Base-by-base conservation (phyloP, 2,797 vertebrate species). In the Sebastes kiyomatsui region DNA sequence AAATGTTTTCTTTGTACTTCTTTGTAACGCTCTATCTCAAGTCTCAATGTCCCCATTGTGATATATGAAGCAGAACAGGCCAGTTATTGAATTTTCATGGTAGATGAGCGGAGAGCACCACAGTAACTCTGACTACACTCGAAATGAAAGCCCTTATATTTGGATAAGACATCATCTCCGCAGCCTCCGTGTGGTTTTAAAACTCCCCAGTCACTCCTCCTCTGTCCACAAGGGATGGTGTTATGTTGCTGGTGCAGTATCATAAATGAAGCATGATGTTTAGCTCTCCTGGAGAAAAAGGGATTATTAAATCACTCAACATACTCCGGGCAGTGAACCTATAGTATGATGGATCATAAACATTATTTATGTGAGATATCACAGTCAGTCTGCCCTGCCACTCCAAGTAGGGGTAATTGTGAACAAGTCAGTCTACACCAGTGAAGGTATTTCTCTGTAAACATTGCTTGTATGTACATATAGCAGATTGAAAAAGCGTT, bases 401-500 rank as follows among this genome's bases (percentile, higher is more conserved):
- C 91, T 82, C 79, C 69, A 87, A 87, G 79, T 87, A 85, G 85
- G 77, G 79, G 79, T 84, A 82, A 85, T 85, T 69, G 88, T 87
- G 86, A 90, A 82, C 76, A 75, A 85, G 83, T 91, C 82, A 83
- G 81, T 88, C 87, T 72, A 81, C 85, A 64, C 87, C 84, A 80
- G 85, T 90, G 85, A 88, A 87, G 90, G 88, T 88, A 83, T 91
- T 91, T 90, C 87, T 93, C 87, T 87, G 87, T 93, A 86, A 93
- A 93, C 91, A 90, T 92, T 94, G 92, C 94, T 94, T 89, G 91
- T 95, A 93, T 96, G 95, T 96, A 95, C 92, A 95, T 95, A 95
- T 86, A 92, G 88, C 87, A 75, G 93, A 92, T 88, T 88, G 90
- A 91, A 90, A 86, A 87, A 81, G 81, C 82, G 77, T 87, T 67